Evolutionary conservation across 2,113 vertebrate genomes (phyloP).

Genomic region (Melanostigma gelatinosum): DNA sequence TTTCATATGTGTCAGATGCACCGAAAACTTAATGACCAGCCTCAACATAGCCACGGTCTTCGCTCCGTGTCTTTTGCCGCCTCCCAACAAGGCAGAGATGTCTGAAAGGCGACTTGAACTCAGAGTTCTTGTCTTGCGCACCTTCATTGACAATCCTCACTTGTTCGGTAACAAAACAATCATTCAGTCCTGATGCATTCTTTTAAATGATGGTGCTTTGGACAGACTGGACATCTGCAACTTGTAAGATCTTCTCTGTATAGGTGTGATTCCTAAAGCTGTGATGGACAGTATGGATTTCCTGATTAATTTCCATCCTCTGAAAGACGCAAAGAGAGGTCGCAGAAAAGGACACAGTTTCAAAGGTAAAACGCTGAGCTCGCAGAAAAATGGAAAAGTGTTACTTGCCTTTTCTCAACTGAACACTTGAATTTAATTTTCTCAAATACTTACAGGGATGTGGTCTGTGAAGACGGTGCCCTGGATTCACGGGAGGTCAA

Average conservation of each 20-base stretch:
- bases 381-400: neutral
- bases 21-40: constrained; percentile 91
- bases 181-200: rapidly evolving
- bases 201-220: neutral
- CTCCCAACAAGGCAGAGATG: constrained; percentile 84
- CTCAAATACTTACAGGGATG: constrained; percentile 61
- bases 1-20: constrained; percentile 77
- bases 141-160: constrained; percentile 86
- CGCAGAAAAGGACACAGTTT: constrained; percentile 82
- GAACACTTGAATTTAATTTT: neutral
- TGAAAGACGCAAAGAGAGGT: constrained; percentile 76
- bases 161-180: constrained; percentile 83
- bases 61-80: constrained; percentile 90
- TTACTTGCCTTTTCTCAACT: neutral
- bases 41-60: constrained; percentile 92
- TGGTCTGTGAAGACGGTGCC: constrained; percentile 78
- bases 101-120: constrained; percentile 86
- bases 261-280: constrained; percentile 88
- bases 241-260: neutral
- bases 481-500: constrained; percentile 60
- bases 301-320: constrained; percentile 77
- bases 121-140: constrained; percentile 86
- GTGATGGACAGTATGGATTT: constrained; percentile 87
- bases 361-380: constrained; percentile 78
- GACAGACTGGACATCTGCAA: neutral